Base-by-base conservation (phyloP, 2,113 vertebrate species). In the Donacobius atricapilla region DNA sequence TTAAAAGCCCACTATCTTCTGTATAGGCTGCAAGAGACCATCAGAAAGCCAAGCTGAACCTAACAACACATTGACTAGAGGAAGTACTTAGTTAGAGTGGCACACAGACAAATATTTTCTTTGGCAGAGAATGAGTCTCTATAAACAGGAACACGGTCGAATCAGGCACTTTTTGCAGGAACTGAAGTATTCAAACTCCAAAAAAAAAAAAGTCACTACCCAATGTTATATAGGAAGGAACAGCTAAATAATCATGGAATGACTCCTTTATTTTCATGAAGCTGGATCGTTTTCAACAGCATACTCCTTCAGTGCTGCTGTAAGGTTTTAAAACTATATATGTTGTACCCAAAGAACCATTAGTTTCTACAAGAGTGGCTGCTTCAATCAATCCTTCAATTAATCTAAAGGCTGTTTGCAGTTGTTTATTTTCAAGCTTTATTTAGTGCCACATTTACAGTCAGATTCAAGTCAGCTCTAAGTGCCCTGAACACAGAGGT, bases 101-200 rank as follows among this genome's bases (percentile, higher is more conserved):
- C 91, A 96, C 86, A 97, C 51, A 87, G 79, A 78, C 12, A 22
- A 95, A 73, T 94, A 68, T 97, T 97, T 97, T 96, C 86, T 95
- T 97, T 97, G 97, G 94, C 97, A 97, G n/a, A 97, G 65, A 86
- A 47, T 11, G 9, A 83, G 76, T 76, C 93, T 95, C 87, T 72
- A 82, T 85, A 89, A 97, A 97, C 73, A 92, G 64, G 93, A 96
- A 87, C 77, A 82, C 27, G 72, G 92, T 56, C 82, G 7, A 89
- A 97, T 56, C 27, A 23, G 45, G 71, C 45, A 53, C 51, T 81
- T 94, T 94, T 91, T 78, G 53, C 24, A 88, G 17, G 44, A 83
- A 65, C 60, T 70, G 24, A 94, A 95, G 79, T 64, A 96, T 78
- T 85, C 71, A 69, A 96, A 83, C 44, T 82, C 6, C 0, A 53